Evolutionary conservation across 2,797 vertebrate genomes (phyloP).

Genomic region (Mastacembelus armatus): DNA sequence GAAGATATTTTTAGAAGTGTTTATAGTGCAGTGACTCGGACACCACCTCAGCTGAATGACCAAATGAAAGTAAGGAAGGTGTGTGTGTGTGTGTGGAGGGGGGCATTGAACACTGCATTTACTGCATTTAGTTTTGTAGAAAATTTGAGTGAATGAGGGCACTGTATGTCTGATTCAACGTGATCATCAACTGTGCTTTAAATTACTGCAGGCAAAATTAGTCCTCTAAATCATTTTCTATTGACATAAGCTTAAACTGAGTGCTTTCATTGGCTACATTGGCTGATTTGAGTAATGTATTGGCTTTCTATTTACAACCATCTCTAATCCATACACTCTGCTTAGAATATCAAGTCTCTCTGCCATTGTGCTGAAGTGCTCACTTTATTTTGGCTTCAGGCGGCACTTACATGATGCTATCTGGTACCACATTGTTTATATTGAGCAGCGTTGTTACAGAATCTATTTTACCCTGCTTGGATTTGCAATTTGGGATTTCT

Average conservation of each 20-base stretch:
- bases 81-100: not conserved
- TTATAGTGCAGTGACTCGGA: slow-evolving; percentile 70
- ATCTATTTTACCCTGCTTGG: slow-evolving; percentile 31
- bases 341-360: slow-evolving; percentile 22
- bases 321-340: slow-evolving; percentile 48
- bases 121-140: slow-evolving; percentile 63
- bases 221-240: slow-evolving; percentile 36
- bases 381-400: slow-evolving; percentile 55
- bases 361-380: slow-evolving; percentile 38
- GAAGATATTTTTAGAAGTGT: slow-evolving; percentile 83
- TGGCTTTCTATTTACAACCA: slow-evolving; percentile 47
- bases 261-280: slow-evolving; percentile 36
- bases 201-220: slow-evolving; percentile 44
- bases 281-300: slow-evolving; percentile 56
- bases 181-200: slow-evolving; percentile 50
- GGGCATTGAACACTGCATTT: slow-evolving; percentile 29
- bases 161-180: slow-evolving; percentile 32
- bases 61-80: slow-evolving; percentile 41
- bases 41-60: slow-evolving; percentile 67
- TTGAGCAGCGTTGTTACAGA: slow-evolving; percentile 33
- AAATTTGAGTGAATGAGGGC: slow-evolving; percentile 31
- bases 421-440: slow-evolving; percentile 55
- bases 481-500: slow-evolving; percentile 43
- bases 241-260: slow-evolving; percentile 40
- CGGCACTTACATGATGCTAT: slow-evolving; percentile 48